phyloP scores from a whole-genome alignment of 2,797 vertebrate species.

The Pangasius macronema region DNA sequence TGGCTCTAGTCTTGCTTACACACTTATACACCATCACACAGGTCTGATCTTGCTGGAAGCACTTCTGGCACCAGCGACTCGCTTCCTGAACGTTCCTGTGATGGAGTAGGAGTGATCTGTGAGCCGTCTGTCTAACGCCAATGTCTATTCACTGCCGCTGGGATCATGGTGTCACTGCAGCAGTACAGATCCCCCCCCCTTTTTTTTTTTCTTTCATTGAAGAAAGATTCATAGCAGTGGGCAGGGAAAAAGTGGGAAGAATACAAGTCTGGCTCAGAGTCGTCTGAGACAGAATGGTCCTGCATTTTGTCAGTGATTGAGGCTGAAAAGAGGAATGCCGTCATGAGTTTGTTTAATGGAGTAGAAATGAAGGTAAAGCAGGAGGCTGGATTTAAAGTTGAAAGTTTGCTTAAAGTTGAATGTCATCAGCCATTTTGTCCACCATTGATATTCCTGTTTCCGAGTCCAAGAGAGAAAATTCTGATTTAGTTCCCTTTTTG shows the following conservation, averaged over 20 bases:
- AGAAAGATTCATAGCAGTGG: slow-evolving; percentile 52
- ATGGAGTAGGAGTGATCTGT: slow-evolving; percentile 63
- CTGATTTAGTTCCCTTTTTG: background rate
- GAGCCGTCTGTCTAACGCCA: slow-evolving; percentile 64
- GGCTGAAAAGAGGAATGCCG: background rate
- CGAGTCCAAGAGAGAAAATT: background rate
- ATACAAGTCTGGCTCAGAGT: slow-evolving; percentile 12
- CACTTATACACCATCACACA: slow-evolving; percentile 39
- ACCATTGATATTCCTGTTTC: background rate
- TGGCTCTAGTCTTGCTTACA: slow-evolving; percentile 47
- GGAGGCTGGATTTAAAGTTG: background rate
- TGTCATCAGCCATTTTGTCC: background rate
- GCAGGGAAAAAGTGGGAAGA: slow-evolving; percentile 36
- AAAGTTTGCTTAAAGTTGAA: background rate
- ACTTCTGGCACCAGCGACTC: slow-evolving; percentile 9
- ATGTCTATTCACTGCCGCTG: slow-evolving; percentile 61
- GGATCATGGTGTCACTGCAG: slow-evolving; percentile 63
- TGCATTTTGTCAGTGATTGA: slow-evolving; percentile 7
- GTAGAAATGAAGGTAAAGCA: background rate
- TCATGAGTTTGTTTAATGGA: background rate
- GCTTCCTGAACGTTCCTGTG: slow-evolving; percentile 67
- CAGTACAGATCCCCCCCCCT: background rate
- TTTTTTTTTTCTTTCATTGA: slow-evolving; percentile 30
- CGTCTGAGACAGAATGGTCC: background rate
- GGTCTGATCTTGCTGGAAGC: slow-evolving; percentile 18